phyloP scores from a whole-genome alignment of 2,797 vertebrate species.

The Anisognathus igniventris region DNA sequence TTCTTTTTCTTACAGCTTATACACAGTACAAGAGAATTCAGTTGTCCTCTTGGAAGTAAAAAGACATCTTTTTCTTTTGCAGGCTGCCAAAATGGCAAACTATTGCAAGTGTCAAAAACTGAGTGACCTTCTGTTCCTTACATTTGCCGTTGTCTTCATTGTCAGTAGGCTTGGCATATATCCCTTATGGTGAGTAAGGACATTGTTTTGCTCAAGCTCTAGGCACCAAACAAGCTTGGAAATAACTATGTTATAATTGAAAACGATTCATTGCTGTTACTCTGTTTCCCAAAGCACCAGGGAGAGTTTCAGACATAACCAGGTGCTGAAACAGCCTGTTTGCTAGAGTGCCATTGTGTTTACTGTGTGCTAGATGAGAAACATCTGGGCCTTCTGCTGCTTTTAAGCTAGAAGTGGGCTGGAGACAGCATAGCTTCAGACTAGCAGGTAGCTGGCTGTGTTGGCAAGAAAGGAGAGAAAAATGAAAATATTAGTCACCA shows the following conservation, averaged over 20 bases:
- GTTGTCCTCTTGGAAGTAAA: slow-evolving; percentile 40
- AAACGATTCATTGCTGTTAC: not conserved
- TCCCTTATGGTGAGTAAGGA: slow-evolving; percentile 91
- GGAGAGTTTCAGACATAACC: not conserved
- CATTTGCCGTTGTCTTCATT: slow-evolving; percentile 94
- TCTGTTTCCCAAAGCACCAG: not conserved
- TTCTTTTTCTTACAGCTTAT: not conserved
- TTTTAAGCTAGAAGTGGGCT: not conserved
- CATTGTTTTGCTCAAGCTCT: not conserved
- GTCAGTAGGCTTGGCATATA: slow-evolving; percentile 91
- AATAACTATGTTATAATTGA: not conserved
- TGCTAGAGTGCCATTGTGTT: not conserved
- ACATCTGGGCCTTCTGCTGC: not conserved
- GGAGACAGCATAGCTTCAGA: not conserved
- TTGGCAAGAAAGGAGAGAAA: not conserved
- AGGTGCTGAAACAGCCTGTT: not conserved
- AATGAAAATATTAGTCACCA: not conserved
- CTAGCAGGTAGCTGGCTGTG: not conserved
- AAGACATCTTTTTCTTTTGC: slow-evolving; percentile 62
- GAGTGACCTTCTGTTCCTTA: slow-evolving; percentile 92
- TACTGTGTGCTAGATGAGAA: not conserved
- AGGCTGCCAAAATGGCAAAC: slow-evolving; percentile 99
- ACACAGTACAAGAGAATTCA: slow-evolving; percentile 1
- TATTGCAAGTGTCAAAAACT: slow-evolving; percentile 97
- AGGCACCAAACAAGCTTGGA: not conserved